Evolutionary conservation across 2,797 vertebrate species (phyloP), one percentile per base, ranked within the genome.

Genomic region (Prionace glauca): DNA sequence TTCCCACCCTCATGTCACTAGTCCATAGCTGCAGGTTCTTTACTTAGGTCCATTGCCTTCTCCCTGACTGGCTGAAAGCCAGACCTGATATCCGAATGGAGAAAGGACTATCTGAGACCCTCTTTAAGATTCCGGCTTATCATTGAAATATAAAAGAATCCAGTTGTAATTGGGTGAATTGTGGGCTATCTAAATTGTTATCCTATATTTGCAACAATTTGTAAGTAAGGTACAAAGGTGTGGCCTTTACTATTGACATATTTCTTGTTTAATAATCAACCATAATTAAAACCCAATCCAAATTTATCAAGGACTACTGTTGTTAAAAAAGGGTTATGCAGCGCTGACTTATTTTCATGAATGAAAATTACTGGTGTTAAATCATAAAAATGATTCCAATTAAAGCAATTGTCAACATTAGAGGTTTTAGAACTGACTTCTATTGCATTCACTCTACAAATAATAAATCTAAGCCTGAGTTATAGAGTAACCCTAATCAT

Each of bases 331-430:
- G 5, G 29, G 29, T 95, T 95, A 74, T 72, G 71, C 26, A n/a
- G 26, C 29, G 1, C 26, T 56, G 71, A 3, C 32, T 72, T 26
- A 50, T 74, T 56, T 77, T 95, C 32, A 16, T 95, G 93, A 95
- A 95, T 95, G 93, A 77, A 74, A 95, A 95, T 95, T n/a, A 9
- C 7, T 29, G 26, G 41, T 94, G 69, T 74, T 94, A 71, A 71
- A 74, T 94, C 41, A 94, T 50, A 71, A 72, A 45, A 94, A 74
- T 74, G 71, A 56, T 95, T 45, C 71, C 50, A 71, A 74, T 56
- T 72, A 95, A 16, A 74, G 1, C 69, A 95, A 95, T 50, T 74
- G 29, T n/a, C 69, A 95, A 74, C 45, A 95, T 95, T 95, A 56
- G 26, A 77, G 14, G 71, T 18, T 77, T 95, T 72, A 74, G 45